phyloP scores from a whole-genome alignment of 1,140 invertebrate species.

The Zaprionus gabonicus region DNA sequence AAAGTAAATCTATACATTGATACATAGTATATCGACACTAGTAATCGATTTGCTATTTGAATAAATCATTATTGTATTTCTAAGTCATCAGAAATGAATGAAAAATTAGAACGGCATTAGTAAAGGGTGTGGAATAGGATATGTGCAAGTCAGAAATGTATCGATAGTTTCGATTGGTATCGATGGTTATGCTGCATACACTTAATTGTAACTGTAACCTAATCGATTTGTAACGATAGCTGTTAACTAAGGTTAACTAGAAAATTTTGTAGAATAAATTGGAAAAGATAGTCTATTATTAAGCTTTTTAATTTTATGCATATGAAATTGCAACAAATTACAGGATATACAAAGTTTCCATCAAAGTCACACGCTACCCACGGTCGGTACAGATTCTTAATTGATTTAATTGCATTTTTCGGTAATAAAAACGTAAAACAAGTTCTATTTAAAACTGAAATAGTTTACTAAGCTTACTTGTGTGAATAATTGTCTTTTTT shows the following conservation, averaged over 20 bases:
- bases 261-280: background rate
- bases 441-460: constrained; percentile 20
- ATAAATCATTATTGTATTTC: too few species aligned
- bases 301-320: background rate
- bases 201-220: too few species aligned
- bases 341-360: constrained; percentile 2
- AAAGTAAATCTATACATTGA: too few species aligned
- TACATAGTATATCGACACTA: too few species aligned
- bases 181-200: too few species aligned
- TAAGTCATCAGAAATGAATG: too few species aligned
- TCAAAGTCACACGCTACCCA: background rate
- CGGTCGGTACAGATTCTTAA: background rate
- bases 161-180: background rate
- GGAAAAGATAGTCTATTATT: background rate
- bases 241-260: too few species aligned
- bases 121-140: too few species aligned
- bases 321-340: constrained; percentile 6
- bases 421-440: constrained; percentile 12
- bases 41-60: too few species aligned
- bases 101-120: too few species aligned
- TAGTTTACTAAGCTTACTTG: constrained; percentile 1
- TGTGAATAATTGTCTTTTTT: constrained; percentile 13
- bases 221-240: too few species aligned
- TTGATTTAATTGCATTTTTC: constrained; percentile 31
- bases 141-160: background rate